phyloP scores from a whole-genome alignment of 1,140 invertebrate genomes.

The Drosophila ananassae region DNA sequence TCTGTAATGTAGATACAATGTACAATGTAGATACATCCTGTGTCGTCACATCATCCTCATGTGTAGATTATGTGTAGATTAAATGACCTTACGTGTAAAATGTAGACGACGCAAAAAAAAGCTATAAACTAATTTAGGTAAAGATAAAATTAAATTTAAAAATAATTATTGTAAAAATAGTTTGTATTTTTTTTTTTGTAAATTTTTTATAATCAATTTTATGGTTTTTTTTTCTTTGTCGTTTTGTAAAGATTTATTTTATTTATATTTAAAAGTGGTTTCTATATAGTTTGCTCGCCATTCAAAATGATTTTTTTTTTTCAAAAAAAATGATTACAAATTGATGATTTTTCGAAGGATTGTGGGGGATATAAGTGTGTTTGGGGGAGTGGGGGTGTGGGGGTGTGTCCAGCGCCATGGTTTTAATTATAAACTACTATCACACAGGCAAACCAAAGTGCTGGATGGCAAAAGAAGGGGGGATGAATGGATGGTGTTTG shows the following conservation, averaged over 20 bases:
- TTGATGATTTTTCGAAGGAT: constrained; percentile 6
- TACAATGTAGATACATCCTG: constrained; percentile 70
- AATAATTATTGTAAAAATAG: constrained; percentile 74
- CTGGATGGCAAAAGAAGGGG: constrained; percentile 26
- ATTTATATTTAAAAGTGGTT: constrained; percentile 37
- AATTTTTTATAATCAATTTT: constrained; percentile 41
- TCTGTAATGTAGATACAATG: constrained; percentile 76
- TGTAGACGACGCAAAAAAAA: constrained; percentile 73
- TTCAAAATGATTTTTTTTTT: constrained; percentile 39
- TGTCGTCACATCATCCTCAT: constrained; percentile 47
- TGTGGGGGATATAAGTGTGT: background rate
- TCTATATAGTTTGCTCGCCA: constrained; percentile 58
- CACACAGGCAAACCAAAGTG: constrained; percentile 82
- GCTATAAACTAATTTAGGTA: constrained; percentile 60
- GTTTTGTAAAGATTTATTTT: constrained; percentile 26
- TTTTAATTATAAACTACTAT: constrained; percentile 84
- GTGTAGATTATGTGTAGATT: constrained; percentile 49
- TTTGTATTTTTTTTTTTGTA: constrained; percentile 9
- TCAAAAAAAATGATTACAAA: constrained; percentile 14
- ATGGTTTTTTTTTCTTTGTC: constrained; percentile 10
- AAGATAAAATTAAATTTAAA: constrained; percentile 63
- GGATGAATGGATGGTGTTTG: background rate
- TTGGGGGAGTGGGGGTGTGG: background rate
- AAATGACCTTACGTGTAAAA: constrained; percentile 69
- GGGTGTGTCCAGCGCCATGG: constrained; percentile 51